Evolutionary conservation across 2,888 invertebrate genomes (phyloP).

Genomic region (Scrobipalpa costella): DNA sequence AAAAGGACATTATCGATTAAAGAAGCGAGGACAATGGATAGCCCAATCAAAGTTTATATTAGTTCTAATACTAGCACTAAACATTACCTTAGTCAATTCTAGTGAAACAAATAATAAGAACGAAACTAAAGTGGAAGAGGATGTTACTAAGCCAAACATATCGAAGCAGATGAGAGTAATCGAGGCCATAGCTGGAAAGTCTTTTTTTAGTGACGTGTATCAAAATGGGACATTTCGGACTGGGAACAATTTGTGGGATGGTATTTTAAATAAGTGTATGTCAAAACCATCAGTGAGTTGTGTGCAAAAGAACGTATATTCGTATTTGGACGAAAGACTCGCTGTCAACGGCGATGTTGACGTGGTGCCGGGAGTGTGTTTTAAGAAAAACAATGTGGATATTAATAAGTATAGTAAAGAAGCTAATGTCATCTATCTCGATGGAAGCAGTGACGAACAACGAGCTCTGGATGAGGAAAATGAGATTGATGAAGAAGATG

Average conservation of each 20-base stretch:
- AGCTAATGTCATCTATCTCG: constrained; percentile 75
- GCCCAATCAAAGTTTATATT: constrained; percentile 47
- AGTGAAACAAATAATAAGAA: constrained; percentile 37
- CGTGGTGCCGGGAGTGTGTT: constrained; percentile 83
- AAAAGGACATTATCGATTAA: constrained; percentile 25
- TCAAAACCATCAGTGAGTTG: constrained; percentile 85
- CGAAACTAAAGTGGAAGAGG: constrained; percentile 12
- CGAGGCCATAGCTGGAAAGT: constrained; percentile 62
- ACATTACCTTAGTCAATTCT: constrained; percentile 47
- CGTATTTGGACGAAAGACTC: constrained; percentile 85
- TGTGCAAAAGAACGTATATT: constrained; percentile 88
- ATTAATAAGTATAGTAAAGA: constrained; percentile 79
- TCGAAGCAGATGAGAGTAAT: constrained; percentile 59
- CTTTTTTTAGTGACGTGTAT: constrained; percentile 64
- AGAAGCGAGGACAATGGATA: constrained; percentile 32
- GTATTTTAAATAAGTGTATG: constrained; percentile 86
- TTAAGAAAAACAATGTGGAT: constrained; percentile 84
- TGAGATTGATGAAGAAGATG: constrained; percentile 63
- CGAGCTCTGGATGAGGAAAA: constrained; percentile 64
- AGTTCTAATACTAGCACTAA: constrained; percentile 53
- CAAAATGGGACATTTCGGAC: constrained; percentile 75
- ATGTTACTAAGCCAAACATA: constrained; percentile 40
- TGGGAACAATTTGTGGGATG: constrained; percentile 87
- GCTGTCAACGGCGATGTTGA: constrained; percentile 84
- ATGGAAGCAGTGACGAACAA: constrained; percentile 56